Evolutionary conservation across 1,140 invertebrate genomes (phyloP), one percentile per base, ranked within the genome.

Genomic region (Wiebesia pumilae): DNA sequence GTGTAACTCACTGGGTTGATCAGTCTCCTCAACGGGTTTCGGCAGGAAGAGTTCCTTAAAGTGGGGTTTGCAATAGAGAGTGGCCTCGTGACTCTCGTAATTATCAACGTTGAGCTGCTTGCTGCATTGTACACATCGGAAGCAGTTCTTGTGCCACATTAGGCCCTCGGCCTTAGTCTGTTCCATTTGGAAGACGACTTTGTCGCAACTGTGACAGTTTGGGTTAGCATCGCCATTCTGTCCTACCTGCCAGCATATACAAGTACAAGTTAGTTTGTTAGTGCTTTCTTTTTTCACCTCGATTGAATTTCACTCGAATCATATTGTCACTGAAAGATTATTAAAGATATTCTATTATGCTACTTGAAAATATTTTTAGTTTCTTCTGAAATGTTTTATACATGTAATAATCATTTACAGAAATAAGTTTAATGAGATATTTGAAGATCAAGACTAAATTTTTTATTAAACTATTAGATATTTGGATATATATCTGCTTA

Each of bases 141-240:
- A 98, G 94, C 98, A 99, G 91, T 97, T 97, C 92, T 98, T 98
- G 92, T 99, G 98, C 96, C 97, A 99, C 78, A 97, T 95, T 43
- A 95, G 93, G 89, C 96, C 96, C 92, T 98, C 98, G 3, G 97
- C 97, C 93, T 98, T 98, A 85, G 98, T 96, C 90, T 97, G 96
- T 93, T 99, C 98, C 97, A 98, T 98, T 94, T 97, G 97, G 93
- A 98, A 99, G 19, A 98, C 98, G 83, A 96, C 96, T 90, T 98
- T 97, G n/a, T 95, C 94, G 92, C 98, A 99, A 86, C 96, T 95
- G 89, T 96, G 96, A 91, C 97, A 98, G 84, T 95, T 96, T 1
- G 94, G 93, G 88, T 94, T 94, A 67, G 91, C 91, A 78, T 95
- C 94, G 38, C 92, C 91, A 89, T 94, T 93, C 87, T 93, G 92